Evolutionary conservation across 2,888 invertebrate species (phyloP).

Genomic region (Drosophila diplacantha): DNA sequence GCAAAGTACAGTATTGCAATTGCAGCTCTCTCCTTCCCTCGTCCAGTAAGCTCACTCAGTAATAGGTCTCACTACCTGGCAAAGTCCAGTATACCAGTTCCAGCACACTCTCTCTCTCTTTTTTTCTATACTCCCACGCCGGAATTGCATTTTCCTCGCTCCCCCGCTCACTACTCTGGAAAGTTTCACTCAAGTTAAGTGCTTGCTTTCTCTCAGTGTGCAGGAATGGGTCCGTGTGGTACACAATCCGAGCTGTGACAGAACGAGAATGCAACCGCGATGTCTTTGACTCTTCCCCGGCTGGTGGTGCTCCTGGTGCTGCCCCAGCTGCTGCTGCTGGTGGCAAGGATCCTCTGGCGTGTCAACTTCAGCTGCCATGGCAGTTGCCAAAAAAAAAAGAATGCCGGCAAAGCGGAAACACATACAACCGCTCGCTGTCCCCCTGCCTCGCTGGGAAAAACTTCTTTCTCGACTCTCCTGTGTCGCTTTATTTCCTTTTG

Average conservation of each 20-base stretch:
- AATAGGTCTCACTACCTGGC: not conserved
- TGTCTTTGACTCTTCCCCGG: conserved; percentile 20
- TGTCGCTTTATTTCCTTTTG: conserved; percentile 55
- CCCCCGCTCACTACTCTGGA: not conserved
- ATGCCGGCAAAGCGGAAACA: conserved; percentile 31
- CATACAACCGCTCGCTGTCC: not conserved
- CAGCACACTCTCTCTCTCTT: not conserved
- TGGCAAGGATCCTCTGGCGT: conserved; percentile 23
- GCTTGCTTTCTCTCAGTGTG: conserved; percentile 15
- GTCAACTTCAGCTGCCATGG: conserved; percentile 53
- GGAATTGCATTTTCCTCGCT: not conserved
- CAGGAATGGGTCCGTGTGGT: conserved; percentile 8
- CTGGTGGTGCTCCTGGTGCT: not conserved
- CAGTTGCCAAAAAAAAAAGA: conserved; percentile 43
- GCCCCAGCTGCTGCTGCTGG: conserved; percentile 8
- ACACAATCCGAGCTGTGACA: conserved; percentile 27
- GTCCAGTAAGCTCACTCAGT: not conserved
- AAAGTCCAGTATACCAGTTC: not conserved
- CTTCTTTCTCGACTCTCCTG: conserved; percentile 38
- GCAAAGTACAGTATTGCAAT: too few relatives aligned
- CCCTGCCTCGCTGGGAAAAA: not conserved
- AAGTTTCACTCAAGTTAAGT: too few relatives aligned
- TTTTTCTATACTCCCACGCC: too few relatives aligned
- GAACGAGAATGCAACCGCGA: conserved; percentile 39
- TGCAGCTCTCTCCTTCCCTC: too few relatives aligned